phyloP scores from a whole-genome alignment of 2,797 vertebrate genomes.

The Champsocephalus esox region DNA sequence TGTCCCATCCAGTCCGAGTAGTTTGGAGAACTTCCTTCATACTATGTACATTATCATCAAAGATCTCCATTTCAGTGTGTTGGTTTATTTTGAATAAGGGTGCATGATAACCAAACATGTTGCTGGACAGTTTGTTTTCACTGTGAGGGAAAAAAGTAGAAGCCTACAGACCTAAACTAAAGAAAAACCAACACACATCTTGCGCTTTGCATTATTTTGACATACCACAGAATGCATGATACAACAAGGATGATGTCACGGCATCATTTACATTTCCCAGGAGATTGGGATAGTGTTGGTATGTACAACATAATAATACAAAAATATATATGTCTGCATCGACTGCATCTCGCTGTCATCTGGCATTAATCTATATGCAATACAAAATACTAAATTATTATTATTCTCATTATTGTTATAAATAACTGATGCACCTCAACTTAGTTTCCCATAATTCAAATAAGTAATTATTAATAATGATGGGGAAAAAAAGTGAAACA shows the following conservation, averaged over 20 bases:
- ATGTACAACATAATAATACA: not conserved
- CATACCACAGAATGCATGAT: not conserved
- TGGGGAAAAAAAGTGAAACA: not conserved
- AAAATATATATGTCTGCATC: not conserved
- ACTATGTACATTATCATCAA: not conserved
- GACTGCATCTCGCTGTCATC: not conserved
- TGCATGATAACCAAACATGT: not conserved
- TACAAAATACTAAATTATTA: not conserved
- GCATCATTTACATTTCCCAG: not conserved
- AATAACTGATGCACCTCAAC: not conserved
- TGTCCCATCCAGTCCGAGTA: not conserved
- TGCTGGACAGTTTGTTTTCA: not conserved
- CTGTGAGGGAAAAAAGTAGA: not conserved
- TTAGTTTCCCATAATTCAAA: not conserved
- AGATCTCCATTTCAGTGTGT: not conserved
- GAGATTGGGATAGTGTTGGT: not conserved
- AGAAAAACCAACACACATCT: not conserved
- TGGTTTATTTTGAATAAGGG: not conserved
- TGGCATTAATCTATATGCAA: not conserved
- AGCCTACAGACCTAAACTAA: not conserved
- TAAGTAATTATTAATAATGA: not conserved
- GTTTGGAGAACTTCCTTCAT: not conserved
- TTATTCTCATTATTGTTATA: not conserved
- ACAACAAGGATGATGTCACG: not conserved
- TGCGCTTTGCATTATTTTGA: constrained; percentile 1